Conservation (phyloP, 2,797 vertebrate species). For the Emydoidea blandingii region DNA sequence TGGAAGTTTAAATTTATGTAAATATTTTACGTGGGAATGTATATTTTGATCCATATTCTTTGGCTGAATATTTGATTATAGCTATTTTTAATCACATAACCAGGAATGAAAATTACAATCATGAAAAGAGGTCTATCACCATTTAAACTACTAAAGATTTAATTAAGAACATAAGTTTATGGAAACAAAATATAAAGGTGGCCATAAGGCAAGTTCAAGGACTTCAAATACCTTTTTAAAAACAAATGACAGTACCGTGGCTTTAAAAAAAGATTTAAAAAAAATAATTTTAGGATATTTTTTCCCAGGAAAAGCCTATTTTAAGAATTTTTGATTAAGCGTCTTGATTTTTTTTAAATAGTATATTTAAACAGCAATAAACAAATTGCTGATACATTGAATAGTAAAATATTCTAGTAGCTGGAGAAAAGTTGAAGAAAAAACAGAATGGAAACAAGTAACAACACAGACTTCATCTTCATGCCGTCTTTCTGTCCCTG, state of each 20-base stretch:
- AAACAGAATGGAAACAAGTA: background rate
- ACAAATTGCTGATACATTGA: background rate
- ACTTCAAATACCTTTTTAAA: background rate
- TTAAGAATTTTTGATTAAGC: background rate
- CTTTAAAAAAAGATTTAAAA: background rate
- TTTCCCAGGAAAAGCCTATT: background rate
- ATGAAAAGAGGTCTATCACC: background rate
- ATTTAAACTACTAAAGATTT: background rate
- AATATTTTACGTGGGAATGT: background rate
- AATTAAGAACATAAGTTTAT: background rate
- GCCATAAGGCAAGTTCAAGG: background rate
- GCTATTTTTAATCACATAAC: background rate
- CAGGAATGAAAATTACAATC: background rate
- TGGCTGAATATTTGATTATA: background rate
- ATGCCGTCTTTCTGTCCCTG: rapidly evolving
- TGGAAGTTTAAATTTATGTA: background rate
- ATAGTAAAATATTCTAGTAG: background rate
- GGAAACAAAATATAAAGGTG: background rate
- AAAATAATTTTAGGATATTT: rapidly evolving
- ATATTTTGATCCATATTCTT: background rate
- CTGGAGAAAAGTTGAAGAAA: background rate
- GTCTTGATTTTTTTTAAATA: background rate
- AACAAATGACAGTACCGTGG: rapidly evolving
- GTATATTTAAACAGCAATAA: background rate
- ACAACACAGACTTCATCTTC: rapidly evolving